Evolutionary conservation across 1,140 invertebrate species (phyloP).

Genomic region (Drosophila busckii): DNA sequence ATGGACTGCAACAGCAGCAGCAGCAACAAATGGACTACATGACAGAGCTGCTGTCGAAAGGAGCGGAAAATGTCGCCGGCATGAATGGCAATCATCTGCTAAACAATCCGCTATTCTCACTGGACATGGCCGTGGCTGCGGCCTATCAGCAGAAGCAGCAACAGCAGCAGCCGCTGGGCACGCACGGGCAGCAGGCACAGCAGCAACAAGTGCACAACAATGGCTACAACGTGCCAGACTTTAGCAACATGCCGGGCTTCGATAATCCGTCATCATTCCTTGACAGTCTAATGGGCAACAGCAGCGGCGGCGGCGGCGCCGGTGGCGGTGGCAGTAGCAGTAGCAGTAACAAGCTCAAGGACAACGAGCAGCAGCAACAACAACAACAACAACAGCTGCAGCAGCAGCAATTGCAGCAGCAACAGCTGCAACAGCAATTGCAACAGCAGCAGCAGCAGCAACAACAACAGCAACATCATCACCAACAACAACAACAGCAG

Average conservation of each 20-base stretch:
- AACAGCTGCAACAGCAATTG: conserved; percentile 62
- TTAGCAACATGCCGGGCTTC: conserved; percentile 42
- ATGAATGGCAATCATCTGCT: conserved; percentile 76
- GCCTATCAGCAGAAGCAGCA: conserved; percentile 37
- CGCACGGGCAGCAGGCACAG: conserved; percentile 46
- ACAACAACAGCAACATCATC: conserved; percentile 30
- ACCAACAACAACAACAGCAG: conserved; percentile 37
- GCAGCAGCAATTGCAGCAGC: conserved; percentile 35
- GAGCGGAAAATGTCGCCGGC: conserved; percentile 51
- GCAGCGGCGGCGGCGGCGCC: neutral
- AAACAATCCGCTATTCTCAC: conserved; percentile 43
- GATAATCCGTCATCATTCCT: conserved; percentile 50
- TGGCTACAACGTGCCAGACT: conserved; percentile 64
- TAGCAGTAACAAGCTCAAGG: conserved; percentile 58
- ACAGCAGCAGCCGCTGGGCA: conserved; percentile 47
- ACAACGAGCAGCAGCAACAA: conserved; percentile 10
- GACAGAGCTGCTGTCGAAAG: conserved; percentile 62
- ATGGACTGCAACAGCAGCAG: conserved; percentile 65
- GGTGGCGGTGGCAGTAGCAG: conserved; percentile 4
- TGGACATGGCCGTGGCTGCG: conserved; percentile 53
- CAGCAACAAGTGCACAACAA: conserved; percentile 64
- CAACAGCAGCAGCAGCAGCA: conserved; percentile 25
- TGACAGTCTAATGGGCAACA: conserved; percentile 33
- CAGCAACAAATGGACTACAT: conserved; percentile 62
- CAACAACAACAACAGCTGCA: conserved; percentile 14